Evolutionary conservation across 1,140 invertebrate species (phyloP), one percentile per base, ranked within the genome.

Genomic region (Bombus terrestris): DNA sequence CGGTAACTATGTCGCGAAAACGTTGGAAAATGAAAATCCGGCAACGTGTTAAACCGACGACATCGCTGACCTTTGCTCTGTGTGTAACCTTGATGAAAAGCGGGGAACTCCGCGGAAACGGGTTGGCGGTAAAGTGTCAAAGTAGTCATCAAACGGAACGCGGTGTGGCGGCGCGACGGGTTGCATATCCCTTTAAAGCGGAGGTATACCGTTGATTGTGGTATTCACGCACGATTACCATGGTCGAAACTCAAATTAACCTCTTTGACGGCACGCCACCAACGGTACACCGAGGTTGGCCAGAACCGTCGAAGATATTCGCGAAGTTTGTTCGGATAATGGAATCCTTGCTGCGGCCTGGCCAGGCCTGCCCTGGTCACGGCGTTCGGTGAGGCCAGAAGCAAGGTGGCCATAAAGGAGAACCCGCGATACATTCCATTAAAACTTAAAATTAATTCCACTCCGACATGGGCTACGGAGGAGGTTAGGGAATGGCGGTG

Each of bases 401-500:
- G 79, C 71, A 92, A 93, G 92, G 90, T 92, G 91, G 91, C 85
- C 86, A 91, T 93, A 92, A 94, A 93, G 92, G 90, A 91, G 84
- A 81, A 79, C 81, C 86, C 88, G 87, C 86, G 83, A 93, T 93
- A 90, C 81, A 89, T 92, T 93, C 92, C 91, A 94, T 94, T 94
- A 94, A 94, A 93, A 94, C 92, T 94, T 94, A 90, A 92, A 94
- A 94, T 94, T 94, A 93, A 94, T 94, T 94, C 90, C 85, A 85
- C 86, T 86, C 86, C 81, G 79, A 86, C 86, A 73, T 81, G 78
- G 88, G 69, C 53, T 41, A 15, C 59, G 81, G 32, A 77, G 39
- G 72, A 53, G 73, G 83, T 43, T n/a, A 72, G 68, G 39, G 81
- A 83, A 86, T 72, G 83, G 81, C 57, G 77, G 62, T 86, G 88